These are phyloP conservation scores for Psilanteris sp. DNA, from an alignment of 1,140 invertebrate species.

Conservation along the genomic window DNA sequence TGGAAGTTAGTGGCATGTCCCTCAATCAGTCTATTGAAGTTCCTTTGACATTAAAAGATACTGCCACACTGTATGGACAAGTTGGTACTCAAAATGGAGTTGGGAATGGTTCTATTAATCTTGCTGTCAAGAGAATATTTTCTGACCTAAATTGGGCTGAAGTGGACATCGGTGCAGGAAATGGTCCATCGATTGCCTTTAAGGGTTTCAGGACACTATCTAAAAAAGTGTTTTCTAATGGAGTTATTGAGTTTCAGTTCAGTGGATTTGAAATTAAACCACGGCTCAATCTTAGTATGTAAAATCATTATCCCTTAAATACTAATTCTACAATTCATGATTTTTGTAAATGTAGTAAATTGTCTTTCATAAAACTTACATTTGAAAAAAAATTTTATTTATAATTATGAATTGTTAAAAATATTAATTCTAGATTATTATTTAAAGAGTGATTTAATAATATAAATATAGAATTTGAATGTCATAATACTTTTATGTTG, in stretches of 20 bases:
- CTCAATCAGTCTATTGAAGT: constrained; percentile 96
- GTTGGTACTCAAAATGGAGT: constrained; percentile 93
- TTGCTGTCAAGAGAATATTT: constrained; percentile 86
- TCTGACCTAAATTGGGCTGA: constrained; percentile 92
- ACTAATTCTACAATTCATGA: no score
- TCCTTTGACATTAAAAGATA: constrained; percentile 91
- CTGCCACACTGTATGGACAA: constrained; percentile 88
- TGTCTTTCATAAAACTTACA: no score
- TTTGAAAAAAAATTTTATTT: no score
- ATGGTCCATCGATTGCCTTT: constrained; percentile 86
- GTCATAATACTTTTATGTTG: no score
- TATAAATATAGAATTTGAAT: no score
- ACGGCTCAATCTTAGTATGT: constrained; percentile 85
- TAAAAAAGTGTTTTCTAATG: constrained; percentile 86
- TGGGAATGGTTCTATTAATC: constrained; percentile 86
- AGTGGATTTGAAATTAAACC: constrained; percentile 86
- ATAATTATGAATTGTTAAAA: no score
- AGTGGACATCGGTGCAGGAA: constrained; percentile 88
- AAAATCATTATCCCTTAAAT: no score
- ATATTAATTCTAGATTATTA: no score
- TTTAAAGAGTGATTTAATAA: no score
- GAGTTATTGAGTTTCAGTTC: constrained; percentile 86
- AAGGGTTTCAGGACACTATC: constrained; percentile 88
- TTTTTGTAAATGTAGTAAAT: no score
- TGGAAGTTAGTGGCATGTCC: constrained; percentile 95